Evolutionary conservation across 1,140 invertebrate species (phyloP).

Genomic region (Formica exsecta): DNA sequence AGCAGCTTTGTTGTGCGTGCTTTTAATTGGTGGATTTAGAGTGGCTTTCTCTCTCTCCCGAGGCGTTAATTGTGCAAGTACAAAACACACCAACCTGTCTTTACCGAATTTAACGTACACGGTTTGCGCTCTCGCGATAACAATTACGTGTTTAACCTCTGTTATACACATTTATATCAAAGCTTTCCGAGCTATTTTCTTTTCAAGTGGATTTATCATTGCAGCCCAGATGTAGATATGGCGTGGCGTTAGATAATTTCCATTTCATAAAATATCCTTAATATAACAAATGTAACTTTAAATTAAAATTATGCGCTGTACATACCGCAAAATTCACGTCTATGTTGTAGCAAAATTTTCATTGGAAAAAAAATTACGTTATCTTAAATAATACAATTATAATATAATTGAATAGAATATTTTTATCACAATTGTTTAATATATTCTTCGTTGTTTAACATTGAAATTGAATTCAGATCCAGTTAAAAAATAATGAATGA

Average conservation of each 20-base stretch:
- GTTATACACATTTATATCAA: neutral
- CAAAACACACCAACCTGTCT: constrained; percentile 35
- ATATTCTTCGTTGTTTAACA: constrained; percentile 8
- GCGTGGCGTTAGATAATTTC: neutral
- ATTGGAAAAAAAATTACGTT: neutral
- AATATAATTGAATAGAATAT: neutral
- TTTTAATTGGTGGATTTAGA: constrained; percentile 57
- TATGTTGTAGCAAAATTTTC: neutral
- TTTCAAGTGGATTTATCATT: constrained; percentile 32
- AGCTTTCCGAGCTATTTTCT: neutral
- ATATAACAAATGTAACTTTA: neutral
- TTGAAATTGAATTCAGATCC: neutral
- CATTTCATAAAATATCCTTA: neutral
- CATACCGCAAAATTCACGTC: neutral
- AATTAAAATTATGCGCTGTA: neutral
- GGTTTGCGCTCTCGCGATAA: neutral
- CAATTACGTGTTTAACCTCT: neutral
- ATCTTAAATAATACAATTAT: neutral
- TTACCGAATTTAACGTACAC: constrained; percentile 34
- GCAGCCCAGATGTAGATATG: neutral
- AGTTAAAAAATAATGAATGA: neutral
- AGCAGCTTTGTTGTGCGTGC: constrained; percentile 29
- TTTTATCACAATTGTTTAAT: constrained; percentile 1
- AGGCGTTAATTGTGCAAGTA: constrained; percentile 51
- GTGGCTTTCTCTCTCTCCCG: neutral